Evolutionary conservation across 2,888 invertebrate genomes (phyloP).

Genomic region (Drosophila paranaensis): DNA sequence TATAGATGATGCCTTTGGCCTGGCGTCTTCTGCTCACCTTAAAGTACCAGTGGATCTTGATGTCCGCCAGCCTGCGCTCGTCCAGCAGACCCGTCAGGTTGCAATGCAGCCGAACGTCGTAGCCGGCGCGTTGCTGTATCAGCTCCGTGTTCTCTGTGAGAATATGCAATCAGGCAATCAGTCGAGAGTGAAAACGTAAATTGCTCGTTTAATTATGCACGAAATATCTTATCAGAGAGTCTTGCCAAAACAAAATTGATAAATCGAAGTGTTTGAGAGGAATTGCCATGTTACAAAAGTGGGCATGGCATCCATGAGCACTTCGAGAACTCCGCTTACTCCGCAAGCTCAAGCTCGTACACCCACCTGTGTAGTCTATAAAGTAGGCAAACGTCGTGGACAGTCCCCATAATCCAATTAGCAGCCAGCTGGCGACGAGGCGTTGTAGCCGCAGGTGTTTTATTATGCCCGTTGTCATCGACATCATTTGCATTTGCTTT

Average conservation of each 20-base stretch:
- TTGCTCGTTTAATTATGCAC: constrained; percentile 45
- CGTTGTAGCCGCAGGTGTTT: constrained; percentile 38
- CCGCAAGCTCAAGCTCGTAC: neutral
- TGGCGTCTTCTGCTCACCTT: constrained; percentile 66
- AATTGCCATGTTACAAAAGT: constrained; percentile 1
- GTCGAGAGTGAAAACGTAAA: constrained; percentile 21
- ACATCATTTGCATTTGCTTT: constrained; percentile 23
- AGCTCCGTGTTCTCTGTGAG: constrained; percentile 80
- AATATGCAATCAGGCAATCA: constrained; percentile 28
- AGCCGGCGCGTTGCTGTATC: constrained; percentile 81
- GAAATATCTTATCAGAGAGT: constrained; percentile 64
- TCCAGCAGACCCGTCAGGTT: constrained; percentile 77
- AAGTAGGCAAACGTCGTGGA: constrained; percentile 48
- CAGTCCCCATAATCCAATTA: constrained; percentile 35
- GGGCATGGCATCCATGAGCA: neutral
- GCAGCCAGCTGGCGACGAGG: constrained; percentile 40
- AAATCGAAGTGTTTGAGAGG: constrained; percentile 2
- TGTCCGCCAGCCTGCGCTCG: constrained; percentile 62
- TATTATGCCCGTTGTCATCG: constrained; percentile 15
- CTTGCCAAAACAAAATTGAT: constrained; percentile 29
- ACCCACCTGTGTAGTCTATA: constrained; percentile 73
- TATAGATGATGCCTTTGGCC: neutral
- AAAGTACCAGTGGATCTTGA: constrained; percentile 82
- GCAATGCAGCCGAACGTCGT: constrained; percentile 81
- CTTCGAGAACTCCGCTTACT: neutral